A percentile compares a stretch with the other conserved stretches of the same genome.
Conservation (phyloP, 2,113 vertebrate genomes). For the Cyprinodon tularosa region DNA sequence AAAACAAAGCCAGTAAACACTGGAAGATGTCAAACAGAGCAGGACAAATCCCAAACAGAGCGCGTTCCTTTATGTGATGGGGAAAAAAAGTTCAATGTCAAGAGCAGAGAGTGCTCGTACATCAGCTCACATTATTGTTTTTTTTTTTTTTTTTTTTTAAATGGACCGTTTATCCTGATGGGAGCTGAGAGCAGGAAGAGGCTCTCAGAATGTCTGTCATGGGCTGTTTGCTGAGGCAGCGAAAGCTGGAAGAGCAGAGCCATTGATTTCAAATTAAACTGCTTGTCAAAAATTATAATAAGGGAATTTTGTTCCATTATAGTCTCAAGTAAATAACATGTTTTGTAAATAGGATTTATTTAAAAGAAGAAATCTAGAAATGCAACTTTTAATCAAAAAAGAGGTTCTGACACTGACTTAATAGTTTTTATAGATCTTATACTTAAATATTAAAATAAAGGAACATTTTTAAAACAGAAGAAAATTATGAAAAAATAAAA, state of each 20-base stretch:
- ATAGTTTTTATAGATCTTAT: too few species aligned
- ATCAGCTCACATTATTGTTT: constrained; percentile 71
- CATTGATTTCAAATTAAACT: constrained; percentile 35
- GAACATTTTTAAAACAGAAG: too few species aligned
- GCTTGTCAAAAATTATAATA: too few species aligned
- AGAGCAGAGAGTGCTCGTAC: constrained; percentile 45
- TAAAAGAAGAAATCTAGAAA: too few species aligned
- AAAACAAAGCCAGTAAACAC: background rate
- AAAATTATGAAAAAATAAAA: too few species aligned
- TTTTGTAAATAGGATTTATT: too few species aligned
- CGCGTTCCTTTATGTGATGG: constrained; percentile 9
- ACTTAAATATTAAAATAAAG: too few species aligned
- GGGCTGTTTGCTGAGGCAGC: constrained; percentile 51
- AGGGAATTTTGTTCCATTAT: too few species aligned
- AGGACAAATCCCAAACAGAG: background rate
- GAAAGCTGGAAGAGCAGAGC: constrained; percentile 25
- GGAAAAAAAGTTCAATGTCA: constrained; percentile 33
- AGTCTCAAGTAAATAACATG: too few species aligned
- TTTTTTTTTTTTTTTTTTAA: constrained; percentile 10
- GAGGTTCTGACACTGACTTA: too few species aligned
- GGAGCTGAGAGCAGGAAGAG: constrained; percentile 71
- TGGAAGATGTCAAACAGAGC: background rate
- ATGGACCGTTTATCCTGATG: constrained; percentile 65
- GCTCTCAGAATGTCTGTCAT: constrained; percentile 36
- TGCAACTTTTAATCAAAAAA: too few species aligned